Percentiles rank a stretch among this genome's conserved stretches.
These are phyloP conservation scores for Micropterix aruncella DNA, from an alignment of 2,888 invertebrate species.

Conservation along the genomic window DNA sequence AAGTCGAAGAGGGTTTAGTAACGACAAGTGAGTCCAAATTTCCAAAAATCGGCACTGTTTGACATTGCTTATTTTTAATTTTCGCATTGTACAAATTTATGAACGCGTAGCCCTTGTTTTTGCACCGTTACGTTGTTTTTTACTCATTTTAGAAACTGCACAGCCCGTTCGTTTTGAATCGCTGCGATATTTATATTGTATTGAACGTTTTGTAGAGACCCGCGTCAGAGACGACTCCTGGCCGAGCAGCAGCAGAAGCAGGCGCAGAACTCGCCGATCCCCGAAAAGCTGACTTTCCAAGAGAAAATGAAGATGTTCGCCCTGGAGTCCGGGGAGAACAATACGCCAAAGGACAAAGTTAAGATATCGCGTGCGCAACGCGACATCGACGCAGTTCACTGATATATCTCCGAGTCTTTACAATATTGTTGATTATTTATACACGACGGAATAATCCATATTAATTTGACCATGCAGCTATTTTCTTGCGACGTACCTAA, in stretches of 20 bases:
- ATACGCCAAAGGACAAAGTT: slow-evolving; percentile 87
- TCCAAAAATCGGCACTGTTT: background rate
- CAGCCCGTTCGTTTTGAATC: no score
- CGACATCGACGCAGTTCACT: slow-evolving; percentile 72
- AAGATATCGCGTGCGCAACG: slow-evolving; percentile 93
- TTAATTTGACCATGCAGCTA: no score
- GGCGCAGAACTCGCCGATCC: slow-evolving; percentile 52
- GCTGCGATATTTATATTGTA: no score
- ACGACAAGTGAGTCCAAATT: background rate
- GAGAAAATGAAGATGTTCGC: slow-evolving; percentile 99
- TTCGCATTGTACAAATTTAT: no score
- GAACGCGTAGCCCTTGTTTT: no score
- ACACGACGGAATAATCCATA: no score
- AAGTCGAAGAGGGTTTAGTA: background rate
- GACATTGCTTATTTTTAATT: no score
- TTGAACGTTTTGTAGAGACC: slow-evolving; percentile 75
- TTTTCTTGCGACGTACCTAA: no score
- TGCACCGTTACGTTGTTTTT: no score
- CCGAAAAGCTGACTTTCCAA: slow-evolving; percentile 90
- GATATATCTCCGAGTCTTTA: slow-evolving; percentile 11
- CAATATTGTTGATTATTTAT: background rate
- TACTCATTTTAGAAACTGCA: no score
- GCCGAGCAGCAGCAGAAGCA: slow-evolving; percentile 59
- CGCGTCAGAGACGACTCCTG: slow-evolving; percentile 71
- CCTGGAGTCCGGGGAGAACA: slow-evolving; percentile 85